These are phyloP conservation scores for Sinella curviseta DNA, from an alignment of 1,140 invertebrate species.

Conservation along the genomic window DNA sequence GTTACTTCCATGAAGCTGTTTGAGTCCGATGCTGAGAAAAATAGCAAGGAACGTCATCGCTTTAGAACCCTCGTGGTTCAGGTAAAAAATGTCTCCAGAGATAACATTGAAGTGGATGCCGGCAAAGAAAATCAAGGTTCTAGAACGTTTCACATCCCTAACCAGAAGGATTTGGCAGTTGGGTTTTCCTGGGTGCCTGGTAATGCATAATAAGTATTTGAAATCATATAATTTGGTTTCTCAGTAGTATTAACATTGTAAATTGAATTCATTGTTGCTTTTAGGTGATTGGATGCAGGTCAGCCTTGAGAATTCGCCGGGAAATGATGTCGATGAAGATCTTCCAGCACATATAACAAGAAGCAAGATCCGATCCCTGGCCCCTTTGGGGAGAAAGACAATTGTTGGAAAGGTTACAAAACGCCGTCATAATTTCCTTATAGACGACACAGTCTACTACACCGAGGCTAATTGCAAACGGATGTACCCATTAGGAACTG, in stretches of 20 bases:
- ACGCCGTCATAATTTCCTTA: background rate
- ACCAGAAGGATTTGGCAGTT: background rate
- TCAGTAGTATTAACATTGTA: background rate
- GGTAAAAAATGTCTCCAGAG: background rate
- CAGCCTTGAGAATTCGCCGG: constrained; percentile 17
- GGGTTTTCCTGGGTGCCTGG: background rate
- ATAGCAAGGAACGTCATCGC: background rate
- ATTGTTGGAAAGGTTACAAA: constrained; percentile 32
- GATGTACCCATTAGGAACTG: background rate
- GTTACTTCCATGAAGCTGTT: constrained; percentile 13
- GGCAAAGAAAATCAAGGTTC: background rate
- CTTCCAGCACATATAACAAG: background rate
- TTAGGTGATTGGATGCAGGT: constrained; percentile 40
- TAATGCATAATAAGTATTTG: background rate
- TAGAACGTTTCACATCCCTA: background rate
- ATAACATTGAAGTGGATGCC: background rate
- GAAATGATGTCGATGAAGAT: background rate
- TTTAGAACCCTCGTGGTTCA: background rate
- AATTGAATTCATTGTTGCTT: constrained; percentile 24
- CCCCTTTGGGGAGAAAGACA: constrained; percentile 30
- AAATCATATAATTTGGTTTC: background rate
- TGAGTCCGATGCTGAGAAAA: background rate
- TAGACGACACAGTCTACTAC: constrained; percentile 32
- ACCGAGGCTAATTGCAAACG: constrained; percentile 6
- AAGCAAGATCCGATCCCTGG: background rate